Base-by-base conservation (phyloP, 2,797 vertebrate genomes). In the Emydoidea blandingii region DNA sequence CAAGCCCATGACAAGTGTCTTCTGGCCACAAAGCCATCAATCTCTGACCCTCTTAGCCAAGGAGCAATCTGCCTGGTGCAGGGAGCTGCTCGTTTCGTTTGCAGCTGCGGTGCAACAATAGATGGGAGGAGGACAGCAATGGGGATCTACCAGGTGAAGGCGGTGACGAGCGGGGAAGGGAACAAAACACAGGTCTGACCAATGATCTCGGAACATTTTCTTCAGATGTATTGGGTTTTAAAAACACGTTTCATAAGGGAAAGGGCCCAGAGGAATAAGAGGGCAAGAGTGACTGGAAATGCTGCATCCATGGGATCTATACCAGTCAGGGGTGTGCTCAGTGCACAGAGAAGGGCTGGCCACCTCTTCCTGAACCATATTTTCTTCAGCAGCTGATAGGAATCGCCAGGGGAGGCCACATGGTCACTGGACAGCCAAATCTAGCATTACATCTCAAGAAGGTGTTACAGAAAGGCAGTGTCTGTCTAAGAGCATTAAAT, bases 11-110 rank as follows among this genome's bases (percentile, higher is more conserved):
- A 96, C 93, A 92, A 96, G 95, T 91, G 91, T 93, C 92, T 90
- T 92, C 92, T 90, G 94, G 87, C 86, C 18, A 44, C 94, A 93
- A 83, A 91, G 89, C 90, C 54, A 97, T 97, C 93, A 97, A 97
- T 97, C 96, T 92, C 62, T 93, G 85, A 79, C 78, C 47, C 83
- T 16, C 2, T 95, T 94, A 94, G 87, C 4, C 0, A 59, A 41
- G 37, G 15, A 92, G 87, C 92, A 72, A 86, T 90, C 54, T 92
- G 76, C 2, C 5, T 3, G 0, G 90, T 34, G 52, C 82, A 56
- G 52, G 85, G 59, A 97, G 54, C 82, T 84, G 86, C 90, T 95
- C 0, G 0, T 83, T 97, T 86, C n/a, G 2, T 89, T 92, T 88
- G 57, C 83, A 91, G 86, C 41, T 2, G 1, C 5, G 31, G 49